These are phyloP conservation scores for Callyntrura sp. DNA, from an alignment of 2,888 invertebrate genomes.

Conservation along the genomic window DNA sequence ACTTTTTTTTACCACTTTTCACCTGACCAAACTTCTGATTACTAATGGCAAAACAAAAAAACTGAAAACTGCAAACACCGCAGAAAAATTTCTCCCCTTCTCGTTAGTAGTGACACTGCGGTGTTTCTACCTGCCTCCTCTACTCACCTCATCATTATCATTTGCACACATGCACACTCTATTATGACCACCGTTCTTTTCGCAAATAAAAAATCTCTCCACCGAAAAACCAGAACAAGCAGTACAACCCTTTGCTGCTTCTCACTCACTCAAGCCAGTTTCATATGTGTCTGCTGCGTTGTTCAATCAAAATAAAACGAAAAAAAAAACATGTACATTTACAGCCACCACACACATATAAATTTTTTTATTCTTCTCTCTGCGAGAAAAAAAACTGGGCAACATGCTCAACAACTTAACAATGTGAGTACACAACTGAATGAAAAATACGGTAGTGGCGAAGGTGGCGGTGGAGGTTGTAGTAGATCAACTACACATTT, in stretches of 20 bases:
- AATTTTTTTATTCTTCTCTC: not conserved
- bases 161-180: not conserved
- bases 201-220: not conserved
- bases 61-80: not conserved
- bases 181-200: slow-evolving; percentile 17
- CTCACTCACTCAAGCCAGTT: too few relatives aligned
- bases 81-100: not conserved
- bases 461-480: too few relatives aligned
- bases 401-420: slow-evolving; percentile 21
- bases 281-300: too few relatives aligned
- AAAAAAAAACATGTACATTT: not conserved
- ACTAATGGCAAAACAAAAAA: too few relatives aligned
- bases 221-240: too few relatives aligned
- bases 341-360: not conserved
- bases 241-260: too few relatives aligned
- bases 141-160: too few relatives aligned
- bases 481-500: slow-evolving; percentile 6
- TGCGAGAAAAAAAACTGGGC: not conserved
- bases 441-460: not conserved
- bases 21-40: too few relatives aligned
- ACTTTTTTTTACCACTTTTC: too few relatives aligned
- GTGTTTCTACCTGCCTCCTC: too few relatives aligned
- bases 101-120: too few relatives aligned
- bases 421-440: slow-evolving; percentile 1
- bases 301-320: not conserved